phyloP scores from a whole-genome alignment of 2,797 vertebrate genomes.

The Gymnoscopelus braueri region DNA sequence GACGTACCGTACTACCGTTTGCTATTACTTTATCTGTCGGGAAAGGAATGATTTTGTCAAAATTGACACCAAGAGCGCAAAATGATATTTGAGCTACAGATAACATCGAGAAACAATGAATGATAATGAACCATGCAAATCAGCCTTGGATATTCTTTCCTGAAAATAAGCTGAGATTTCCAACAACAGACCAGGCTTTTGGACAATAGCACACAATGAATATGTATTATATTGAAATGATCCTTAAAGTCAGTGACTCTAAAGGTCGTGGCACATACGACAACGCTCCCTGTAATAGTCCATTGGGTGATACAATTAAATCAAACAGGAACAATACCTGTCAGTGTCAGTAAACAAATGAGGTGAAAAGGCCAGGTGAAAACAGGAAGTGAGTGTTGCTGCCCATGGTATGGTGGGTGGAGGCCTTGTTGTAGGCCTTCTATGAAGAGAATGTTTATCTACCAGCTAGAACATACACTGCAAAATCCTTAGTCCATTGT shows the following conservation, averaged over 20 bases:
- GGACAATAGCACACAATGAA: not conserved
- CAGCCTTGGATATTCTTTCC: not conserved
- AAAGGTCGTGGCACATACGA: too few relatives aligned
- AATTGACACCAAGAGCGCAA: not conserved
- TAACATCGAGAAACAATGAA: not conserved
- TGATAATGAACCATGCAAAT: constrained; percentile 12
- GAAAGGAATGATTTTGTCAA: not conserved
- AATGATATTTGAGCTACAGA: not conserved
- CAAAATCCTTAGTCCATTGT: too few relatives aligned
- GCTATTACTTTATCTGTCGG: constrained; percentile 11
- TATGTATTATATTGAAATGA: too few relatives aligned
- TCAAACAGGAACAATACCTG: constrained; percentile 1
- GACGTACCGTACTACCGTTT: not conserved
- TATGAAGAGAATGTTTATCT: not conserved
- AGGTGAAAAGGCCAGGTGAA: not conserved
- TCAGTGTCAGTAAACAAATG: too few relatives aligned
- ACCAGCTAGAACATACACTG: too few relatives aligned
- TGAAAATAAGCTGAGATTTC: constrained; percentile 12
- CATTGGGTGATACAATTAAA: not conserved
- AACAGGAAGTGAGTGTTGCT: not conserved
- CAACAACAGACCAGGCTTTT: not conserved
- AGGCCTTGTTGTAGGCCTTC: not conserved
- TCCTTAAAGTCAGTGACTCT: too few relatives aligned
- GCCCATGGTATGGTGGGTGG: not conserved
- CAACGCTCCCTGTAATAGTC: not conserved